Evolutionary conservation across 2,113 vertebrate species (phyloP).

Genomic region (Mesoclemmys tuberculata): DNA sequence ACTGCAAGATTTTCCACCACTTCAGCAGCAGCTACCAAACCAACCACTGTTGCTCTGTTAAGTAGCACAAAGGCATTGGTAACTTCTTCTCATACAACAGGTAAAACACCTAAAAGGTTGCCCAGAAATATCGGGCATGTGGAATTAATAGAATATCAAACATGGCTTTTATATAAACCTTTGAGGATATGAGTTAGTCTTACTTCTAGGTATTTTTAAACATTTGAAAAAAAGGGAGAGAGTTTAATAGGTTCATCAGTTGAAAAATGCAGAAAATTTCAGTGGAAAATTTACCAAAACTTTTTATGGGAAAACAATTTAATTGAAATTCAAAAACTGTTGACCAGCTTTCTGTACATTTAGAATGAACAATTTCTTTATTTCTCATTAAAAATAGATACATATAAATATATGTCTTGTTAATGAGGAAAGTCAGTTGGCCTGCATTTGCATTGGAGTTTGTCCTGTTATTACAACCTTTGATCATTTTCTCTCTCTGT

Average conservation of each 20-base stretch:
- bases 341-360: not conserved
- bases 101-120: constrained; percentile 21
- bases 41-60: not conserved
- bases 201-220: not conserved
- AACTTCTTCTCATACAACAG: constrained; percentile 29
- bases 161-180: not conserved
- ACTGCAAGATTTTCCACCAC: constrained; percentile 20
- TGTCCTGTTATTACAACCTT: not conserved
- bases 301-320: not conserved
- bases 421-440: not conserved
- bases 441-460: not conserved
- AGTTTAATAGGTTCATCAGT: not conserved
- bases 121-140: not conserved
- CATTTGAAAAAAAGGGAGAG: not conserved
- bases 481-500: not conserved
- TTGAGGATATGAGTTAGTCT: not conserved
- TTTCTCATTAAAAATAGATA: not conserved
- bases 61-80: not conserved
- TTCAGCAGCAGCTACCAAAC: constrained; percentile 6
- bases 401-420: not conserved
- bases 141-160: not conserved
- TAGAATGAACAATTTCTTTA: not conserved
- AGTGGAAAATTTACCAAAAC: not conserved
- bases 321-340: not conserved
- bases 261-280: not conserved